Percentiles rank a stretch among this genome's conserved stretches.
phyloP scores from a whole-genome alignment of 1,140 invertebrate genomes.

The Lineus longissimus region DNA sequence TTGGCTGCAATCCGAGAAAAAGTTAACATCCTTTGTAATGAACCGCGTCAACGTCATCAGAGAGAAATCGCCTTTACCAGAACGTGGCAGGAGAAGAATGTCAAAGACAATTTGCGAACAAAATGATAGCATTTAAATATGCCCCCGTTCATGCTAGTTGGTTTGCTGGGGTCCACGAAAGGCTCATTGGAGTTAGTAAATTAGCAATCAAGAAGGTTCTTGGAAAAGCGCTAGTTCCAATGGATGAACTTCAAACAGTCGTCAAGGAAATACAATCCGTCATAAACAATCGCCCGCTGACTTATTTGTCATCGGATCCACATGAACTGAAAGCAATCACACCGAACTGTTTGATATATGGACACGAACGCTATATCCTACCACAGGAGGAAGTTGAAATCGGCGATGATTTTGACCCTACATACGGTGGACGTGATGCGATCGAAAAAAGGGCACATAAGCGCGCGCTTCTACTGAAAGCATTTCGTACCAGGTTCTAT shows the following conservation, averaged over 20 bases:
- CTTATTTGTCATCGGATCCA: background rate
- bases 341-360: background rate
- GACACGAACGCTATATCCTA: background rate
- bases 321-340: background rate
- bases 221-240: background rate
- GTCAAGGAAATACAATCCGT: background rate
- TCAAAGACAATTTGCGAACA: background rate
- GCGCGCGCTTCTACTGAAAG: background rate
- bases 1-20: background rate
- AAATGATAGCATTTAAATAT: background rate
- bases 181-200: background rate
- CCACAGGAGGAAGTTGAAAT: background rate
- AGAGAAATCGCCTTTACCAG: background rate
- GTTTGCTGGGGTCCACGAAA: background rate
- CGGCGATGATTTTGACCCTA: background rate
- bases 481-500: background rate
- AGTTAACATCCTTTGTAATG: background rate
- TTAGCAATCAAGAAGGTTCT: constrained; percentile 1
- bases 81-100: background rate
- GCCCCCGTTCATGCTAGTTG: background rate
- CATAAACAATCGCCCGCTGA: background rate
- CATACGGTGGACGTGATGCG: background rate
- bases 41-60: background rate
- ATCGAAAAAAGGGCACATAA: background rate
- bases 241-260: background rate